These are phyloP conservation scores for Limnodromus scolopaceus DNA, from an alignment of 2,797 vertebrate genomes.

Conservation along the genomic window DNA sequence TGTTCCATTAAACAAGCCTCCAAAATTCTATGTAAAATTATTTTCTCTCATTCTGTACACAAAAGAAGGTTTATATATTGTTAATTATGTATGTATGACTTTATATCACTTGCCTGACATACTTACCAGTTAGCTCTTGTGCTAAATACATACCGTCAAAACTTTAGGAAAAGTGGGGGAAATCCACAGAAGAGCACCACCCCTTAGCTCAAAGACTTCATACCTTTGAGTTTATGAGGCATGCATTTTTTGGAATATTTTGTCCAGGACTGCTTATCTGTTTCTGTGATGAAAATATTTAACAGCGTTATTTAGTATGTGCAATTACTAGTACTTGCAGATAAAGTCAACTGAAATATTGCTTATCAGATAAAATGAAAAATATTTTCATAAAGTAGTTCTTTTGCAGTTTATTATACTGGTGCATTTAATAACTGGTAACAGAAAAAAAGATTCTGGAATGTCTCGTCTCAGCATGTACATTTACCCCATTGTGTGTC, in stretches of 20 bases:
- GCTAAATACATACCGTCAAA: not conserved
- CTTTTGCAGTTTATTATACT: not conserved
- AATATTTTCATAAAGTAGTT: not conserved
- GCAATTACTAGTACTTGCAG: not conserved
- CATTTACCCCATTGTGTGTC: not conserved
- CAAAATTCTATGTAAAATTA: not conserved
- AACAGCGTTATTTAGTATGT: not conserved
- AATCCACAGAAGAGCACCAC: not conserved
- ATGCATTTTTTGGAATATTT: not conserved
- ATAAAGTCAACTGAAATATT: not conserved
- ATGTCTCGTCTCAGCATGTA: not conserved
- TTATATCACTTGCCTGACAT: not conserved
- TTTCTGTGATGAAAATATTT: not conserved
- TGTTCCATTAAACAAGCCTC: not conserved
- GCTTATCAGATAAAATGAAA: not conserved
- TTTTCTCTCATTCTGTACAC: not conserved
- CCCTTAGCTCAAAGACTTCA: not conserved
- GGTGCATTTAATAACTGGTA: not conserved
- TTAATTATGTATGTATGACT: not conserved
- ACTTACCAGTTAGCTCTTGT: not conserved
- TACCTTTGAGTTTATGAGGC: not conserved
- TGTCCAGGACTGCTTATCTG: not conserved
- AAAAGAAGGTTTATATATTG: not conserved
- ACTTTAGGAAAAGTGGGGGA: not conserved
- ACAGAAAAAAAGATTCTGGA: not conserved